Base-by-base conservation (phyloP, 2,888 invertebrate species). In the Argynnis bischoffii region DNA sequence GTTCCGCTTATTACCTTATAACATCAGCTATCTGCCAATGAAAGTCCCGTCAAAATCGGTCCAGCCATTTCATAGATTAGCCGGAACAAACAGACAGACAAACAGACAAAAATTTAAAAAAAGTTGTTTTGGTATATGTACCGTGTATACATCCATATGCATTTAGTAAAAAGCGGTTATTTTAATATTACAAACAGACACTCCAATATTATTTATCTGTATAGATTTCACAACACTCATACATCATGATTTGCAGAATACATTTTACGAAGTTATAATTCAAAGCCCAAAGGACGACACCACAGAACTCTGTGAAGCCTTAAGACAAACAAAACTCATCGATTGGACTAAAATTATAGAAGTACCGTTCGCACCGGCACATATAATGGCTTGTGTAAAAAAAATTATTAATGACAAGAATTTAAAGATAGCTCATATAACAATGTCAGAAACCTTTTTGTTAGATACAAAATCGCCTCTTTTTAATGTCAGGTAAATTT, bases 241-340 rank as follows among this genome's bases (percentile, higher is more conserved):
- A 16, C 18, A 41, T 26, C 13, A 26, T 26, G 3, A 26, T 18
- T 26, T 26, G 4, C 3, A 26, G 26, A 26, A 4, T 48, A 67
- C 61, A n/a, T 79, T 71, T 63, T 78, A 82, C 60, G 86, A 87
- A 78, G 59, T 88, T 1, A 74, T 87, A 18, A 79, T 88, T 21
- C 81, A 81, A 59, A 80, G 79, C 48, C 80, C 82, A 0, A 80
- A 55, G 14, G 75, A 81, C n/a, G 76, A 86, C 59, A 81, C 82
- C 1, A 68, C 71, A 13, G 75, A 76, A 41, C 75, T 89, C 2
- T 76, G 81, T 76, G 74, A 79, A 8, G 85, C 86, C 2, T 73
- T 89, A 8, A 76, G 53, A 6, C 75, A 61, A 14, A 88, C 88
- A 1, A 79, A 82, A 53, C 1, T 82, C 0, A 81, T 88, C 59